phyloP scores from a whole-genome alignment of 2,113 vertebrate genomes.

The Gymnogyps californianus region DNA sequence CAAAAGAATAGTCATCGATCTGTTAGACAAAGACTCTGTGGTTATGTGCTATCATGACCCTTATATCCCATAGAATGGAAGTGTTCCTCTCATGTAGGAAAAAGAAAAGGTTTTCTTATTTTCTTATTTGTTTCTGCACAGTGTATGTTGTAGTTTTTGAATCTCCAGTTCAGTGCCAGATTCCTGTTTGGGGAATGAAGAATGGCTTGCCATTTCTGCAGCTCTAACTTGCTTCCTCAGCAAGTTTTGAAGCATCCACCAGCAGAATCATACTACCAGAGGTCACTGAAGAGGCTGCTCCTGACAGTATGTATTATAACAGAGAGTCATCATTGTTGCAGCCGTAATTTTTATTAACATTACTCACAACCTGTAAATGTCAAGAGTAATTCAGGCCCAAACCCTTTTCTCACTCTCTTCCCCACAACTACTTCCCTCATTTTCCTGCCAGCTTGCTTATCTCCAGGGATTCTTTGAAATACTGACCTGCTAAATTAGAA shows the following conservation, averaged over 20 bases:
- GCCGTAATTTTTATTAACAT: conserved; percentile 59
- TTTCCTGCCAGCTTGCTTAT: conserved; percentile 2
- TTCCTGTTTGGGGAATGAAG: conserved; percentile 28
- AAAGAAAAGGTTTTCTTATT: background rate
- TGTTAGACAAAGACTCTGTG: conserved; percentile 18
- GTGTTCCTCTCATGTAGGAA: background rate
- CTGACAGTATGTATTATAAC: conserved; percentile 24
- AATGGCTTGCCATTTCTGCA: conserved; percentile 41
- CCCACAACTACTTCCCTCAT: background rate
- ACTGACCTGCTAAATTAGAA: conserved; percentile 4
- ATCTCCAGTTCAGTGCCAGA: background rate
- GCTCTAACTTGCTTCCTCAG: conserved; percentile 43
- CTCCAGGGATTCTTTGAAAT: conserved; percentile 17
- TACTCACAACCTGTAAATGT: conserved; percentile 3
- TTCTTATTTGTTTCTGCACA: background rate
- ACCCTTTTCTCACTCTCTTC: background rate
- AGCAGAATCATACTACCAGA: conserved; percentile 45
- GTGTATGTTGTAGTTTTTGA: background rate
- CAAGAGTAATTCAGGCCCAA: conserved; percentile 24
- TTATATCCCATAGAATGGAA: background rate
- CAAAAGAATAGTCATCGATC: conserved; percentile 3
- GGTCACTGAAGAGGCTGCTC: conserved; percentile 36
- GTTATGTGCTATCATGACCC: background rate
- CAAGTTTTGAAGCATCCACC: background rate
- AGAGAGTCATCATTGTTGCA: conserved; percentile 9